A percentile compares a stretch with the other conserved stretches of the same genome.
phyloP scores from a whole-genome alignment of 1,140 invertebrate genomes.

The Drosophila guanche region DNA sequence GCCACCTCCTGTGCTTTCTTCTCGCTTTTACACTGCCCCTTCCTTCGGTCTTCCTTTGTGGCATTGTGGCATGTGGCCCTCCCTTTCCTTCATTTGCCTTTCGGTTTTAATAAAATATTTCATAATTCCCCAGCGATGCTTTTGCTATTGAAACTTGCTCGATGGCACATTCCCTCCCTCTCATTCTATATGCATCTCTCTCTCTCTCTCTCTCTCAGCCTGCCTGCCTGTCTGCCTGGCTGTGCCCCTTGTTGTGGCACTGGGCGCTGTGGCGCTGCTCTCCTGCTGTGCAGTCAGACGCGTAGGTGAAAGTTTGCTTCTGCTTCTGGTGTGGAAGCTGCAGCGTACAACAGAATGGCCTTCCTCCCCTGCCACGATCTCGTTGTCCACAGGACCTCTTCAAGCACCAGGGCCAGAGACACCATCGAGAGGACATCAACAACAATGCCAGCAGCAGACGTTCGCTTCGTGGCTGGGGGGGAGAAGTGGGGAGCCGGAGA shows the following conservation, averaged over 20 bases:
- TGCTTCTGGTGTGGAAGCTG: conserved; percentile 28
- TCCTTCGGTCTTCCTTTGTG: too few species aligned
- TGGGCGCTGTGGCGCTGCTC: not conserved
- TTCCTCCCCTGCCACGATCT: not conserved
- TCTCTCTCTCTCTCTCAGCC: too few species aligned
- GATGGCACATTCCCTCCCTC: conserved; percentile 26
- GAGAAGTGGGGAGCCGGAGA: too few species aligned
- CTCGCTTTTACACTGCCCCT: too few species aligned
- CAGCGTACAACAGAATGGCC: conserved; percentile 30
- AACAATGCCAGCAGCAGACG: conserved; percentile 69
- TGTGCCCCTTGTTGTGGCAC: too few species aligned
- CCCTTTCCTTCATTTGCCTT: conserved; percentile 43
- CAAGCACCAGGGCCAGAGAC: too few species aligned
- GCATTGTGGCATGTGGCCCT: not conserved
- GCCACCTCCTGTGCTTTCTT: too few species aligned
- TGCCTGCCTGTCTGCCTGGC: conserved; percentile 4
- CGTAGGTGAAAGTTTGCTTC: conserved; percentile 73
- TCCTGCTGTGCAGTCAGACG: conserved; percentile 65
- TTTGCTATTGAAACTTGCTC: conserved; percentile 80
- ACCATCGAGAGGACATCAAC: conserved; percentile 37
- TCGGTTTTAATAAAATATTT: conserved; percentile 81
- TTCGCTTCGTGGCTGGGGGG: conserved; percentile 2
- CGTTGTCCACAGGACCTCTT: conserved; percentile 42
- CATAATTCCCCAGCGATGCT: conserved; percentile 71
- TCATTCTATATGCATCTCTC: conserved; percentile 6